Conservation (phyloP, 2,113 vertebrate species). For the Oryzias javanicus region DNA sequence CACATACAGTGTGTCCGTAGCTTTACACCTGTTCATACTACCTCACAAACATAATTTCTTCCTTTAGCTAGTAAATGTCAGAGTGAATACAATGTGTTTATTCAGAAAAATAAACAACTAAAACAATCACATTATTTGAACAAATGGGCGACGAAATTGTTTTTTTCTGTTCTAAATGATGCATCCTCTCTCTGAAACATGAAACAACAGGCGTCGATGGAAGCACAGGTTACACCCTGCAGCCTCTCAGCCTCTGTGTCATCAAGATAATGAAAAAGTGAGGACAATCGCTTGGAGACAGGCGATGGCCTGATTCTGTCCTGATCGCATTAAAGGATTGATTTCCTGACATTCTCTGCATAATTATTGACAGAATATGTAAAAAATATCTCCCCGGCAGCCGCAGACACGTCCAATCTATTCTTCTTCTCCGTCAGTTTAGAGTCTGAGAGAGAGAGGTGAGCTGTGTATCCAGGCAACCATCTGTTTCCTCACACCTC, state of each 20-base stretch:
- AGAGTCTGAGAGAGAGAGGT: constrained; percentile 9
- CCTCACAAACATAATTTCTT: no score
- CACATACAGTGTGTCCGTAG: no score
- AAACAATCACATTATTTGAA: no score
- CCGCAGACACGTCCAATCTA: constrained; percentile 12
- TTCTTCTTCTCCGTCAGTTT: constrained; percentile 12
- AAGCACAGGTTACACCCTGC: no score
- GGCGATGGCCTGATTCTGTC: not conserved
- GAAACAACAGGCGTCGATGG: no score
- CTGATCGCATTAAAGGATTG: constrained; percentile 1
- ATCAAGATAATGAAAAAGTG: not conserved
- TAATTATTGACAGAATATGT: not conserved
- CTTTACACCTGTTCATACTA: no score
- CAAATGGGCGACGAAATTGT: no score
- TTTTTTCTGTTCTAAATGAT: no score
- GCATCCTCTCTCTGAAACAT: no score
- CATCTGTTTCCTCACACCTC: constrained; percentile 20
- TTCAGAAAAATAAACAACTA: no score
- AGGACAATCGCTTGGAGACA: not conserved
- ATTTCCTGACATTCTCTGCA: not conserved
- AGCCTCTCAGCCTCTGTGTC: not conserved
- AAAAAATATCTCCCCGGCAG: not conserved
- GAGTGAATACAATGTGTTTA: no score
- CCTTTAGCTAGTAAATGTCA: no score
- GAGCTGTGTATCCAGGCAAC: constrained; percentile 48